These are phyloP conservation scores for Drosophila flavopinicola DNA, from an alignment of 2,888 invertebrate species.

Conservation along the genomic window DNA sequence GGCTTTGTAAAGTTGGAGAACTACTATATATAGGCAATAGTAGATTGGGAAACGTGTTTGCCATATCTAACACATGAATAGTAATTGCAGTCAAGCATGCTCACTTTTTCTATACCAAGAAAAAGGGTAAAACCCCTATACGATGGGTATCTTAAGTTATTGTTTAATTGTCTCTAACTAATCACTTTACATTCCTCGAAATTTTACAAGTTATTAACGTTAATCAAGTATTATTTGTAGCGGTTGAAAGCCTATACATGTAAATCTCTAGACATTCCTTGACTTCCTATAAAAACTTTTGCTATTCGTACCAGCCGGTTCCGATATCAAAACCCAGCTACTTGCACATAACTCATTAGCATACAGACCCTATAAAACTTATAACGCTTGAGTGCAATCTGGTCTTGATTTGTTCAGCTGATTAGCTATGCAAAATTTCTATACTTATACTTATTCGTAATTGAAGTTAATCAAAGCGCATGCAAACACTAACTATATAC, in stretches of 20 bases:
- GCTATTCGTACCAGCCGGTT: constrained; percentile 16
- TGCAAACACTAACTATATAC: constrained; percentile 1
- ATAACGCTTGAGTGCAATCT: neutral
- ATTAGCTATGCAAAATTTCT: constrained; percentile 27
- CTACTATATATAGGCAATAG: constrained; percentile 3
- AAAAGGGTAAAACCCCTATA: neutral
- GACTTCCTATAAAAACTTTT: neutral
- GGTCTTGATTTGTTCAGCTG: constrained; percentile 4
- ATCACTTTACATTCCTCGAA: neutral
- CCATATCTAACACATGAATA: neutral
- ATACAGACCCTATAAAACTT: constrained; percentile 1
- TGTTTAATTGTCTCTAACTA: neutral
- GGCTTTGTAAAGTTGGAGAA: constrained; percentile 14
- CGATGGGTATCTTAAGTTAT: no score
- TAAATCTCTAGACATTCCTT: neutral
- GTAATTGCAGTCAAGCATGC: no score
- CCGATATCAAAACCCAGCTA: constrained; percentile 3
- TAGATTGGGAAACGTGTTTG: constrained; percentile 11
- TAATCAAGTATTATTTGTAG: neutral
- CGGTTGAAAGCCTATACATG: no score
- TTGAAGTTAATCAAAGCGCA: constrained; percentile 4
- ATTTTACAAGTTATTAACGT: neutral
- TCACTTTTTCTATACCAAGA: no score
- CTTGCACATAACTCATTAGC: constrained; percentile 14
- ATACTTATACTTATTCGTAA: constrained; percentile 6